Base-by-base conservation (phyloP, 2,797 vertebrate species). In the Schizothorax lantsangensis region DNA sequence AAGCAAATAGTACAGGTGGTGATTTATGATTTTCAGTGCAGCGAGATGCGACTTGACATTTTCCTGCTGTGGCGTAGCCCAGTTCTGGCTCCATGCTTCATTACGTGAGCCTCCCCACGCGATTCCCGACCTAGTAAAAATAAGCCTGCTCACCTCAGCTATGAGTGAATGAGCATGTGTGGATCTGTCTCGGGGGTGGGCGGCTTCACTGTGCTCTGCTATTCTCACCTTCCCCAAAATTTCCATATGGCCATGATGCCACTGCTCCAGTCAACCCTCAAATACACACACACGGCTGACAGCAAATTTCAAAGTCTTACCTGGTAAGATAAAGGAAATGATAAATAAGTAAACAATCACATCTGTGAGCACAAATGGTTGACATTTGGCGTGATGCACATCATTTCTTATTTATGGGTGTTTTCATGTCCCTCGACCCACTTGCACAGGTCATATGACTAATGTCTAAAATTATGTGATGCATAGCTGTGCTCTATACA, bases 1-100 rank as follows among this genome's bases (percentile, higher is more conserved):
- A 87, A 74, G 81, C 86, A 85, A 89, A 88, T 79, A 84, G 85
- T 88, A 87, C 85, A 79, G 84, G 82, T 86, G 90, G 91, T 94
- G 93, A 95, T 95, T 95, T 95, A 94, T 93, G 92, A 90, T 94
- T 94, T 93, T 94, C 91, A 93, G 91, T 89, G 90, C 90, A 89
- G 89, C 85, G 91, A 94, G 94, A 96, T 93, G 93, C 92, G 92
- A 94, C 93, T 91, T 95, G 94, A 95, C 95, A 95, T 96, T 96
- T 96, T 95, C 94, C 95, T 95, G 93, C 94, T 95, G 94, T 95
- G 94, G 93, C 90, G 93, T 94, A 94, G 94, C 95, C 94, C 94
- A 95, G 91, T 94, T 96, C 92, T 92, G 94, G 90, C 93, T 93
- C 91, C 90, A 93, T 88, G 94, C 93, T 95, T 95, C 94, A 95